phyloP scores from a whole-genome alignment of 2,797 vertebrate species.

The Parauchenoglanis punctatus region DNA sequence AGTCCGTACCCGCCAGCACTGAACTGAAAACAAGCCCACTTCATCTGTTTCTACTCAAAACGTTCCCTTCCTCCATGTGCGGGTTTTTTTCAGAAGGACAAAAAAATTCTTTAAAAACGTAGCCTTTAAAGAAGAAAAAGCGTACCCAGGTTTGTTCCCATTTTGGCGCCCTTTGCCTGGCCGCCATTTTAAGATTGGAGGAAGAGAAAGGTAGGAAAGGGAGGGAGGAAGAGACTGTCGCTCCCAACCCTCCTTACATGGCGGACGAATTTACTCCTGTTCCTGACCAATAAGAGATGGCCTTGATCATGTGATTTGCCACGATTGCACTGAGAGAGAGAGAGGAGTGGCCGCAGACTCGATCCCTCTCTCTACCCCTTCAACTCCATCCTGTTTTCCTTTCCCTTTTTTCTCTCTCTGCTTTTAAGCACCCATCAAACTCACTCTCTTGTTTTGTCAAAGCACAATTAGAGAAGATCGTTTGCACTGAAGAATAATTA shows the following conservation, averaged over 20 bases:
- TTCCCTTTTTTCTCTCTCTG: conserved; percentile 42
- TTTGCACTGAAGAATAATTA: conserved; percentile 39
- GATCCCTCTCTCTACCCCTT: conserved; percentile 61
- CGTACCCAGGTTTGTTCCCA: conserved; percentile 67
- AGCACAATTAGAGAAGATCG: conserved; percentile 41
- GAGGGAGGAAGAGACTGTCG: conserved; percentile 74
- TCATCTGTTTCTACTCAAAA: conserved; percentile 89
- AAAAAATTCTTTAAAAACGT: conserved; percentile 59
- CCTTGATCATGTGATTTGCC: conserved; percentile 83
- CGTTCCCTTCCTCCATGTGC: conserved; percentile 62
- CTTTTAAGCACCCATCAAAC: conserved; percentile 45
- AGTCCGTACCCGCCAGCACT: conserved; percentile 76
- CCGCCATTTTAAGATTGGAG: conserved; percentile 86
- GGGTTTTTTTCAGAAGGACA: conserved; percentile 39
- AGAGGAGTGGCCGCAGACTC: conserved; percentile 70
- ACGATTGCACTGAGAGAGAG: conserved; percentile 76
- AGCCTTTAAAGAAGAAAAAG: conserved; percentile 46
- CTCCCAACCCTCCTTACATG: conserved; percentile 86
- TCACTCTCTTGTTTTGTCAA: conserved; percentile 47
- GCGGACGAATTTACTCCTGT: conserved; percentile 81
- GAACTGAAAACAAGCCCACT: conserved; percentile 79
- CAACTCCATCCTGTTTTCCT: conserved; percentile 46
- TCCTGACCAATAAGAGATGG: conserved; percentile 80
- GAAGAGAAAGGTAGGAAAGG: conserved; percentile 57
- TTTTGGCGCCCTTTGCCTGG: conserved; percentile 66